These are phyloP conservation scores for Penaeus indicus DNA, from an alignment of 1,140 invertebrate species.

Conservation along the genomic window DNA sequence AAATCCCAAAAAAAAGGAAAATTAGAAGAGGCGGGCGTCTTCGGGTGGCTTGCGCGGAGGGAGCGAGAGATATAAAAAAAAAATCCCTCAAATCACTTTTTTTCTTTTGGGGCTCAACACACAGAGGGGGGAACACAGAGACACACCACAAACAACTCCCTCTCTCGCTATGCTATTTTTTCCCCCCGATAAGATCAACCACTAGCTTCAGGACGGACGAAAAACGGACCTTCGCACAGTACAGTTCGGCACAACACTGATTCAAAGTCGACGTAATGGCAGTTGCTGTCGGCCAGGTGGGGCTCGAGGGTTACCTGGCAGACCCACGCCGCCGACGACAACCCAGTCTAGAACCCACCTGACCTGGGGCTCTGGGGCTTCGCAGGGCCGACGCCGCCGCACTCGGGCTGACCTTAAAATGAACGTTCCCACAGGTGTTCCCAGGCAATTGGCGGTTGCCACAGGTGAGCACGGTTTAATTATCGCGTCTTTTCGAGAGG, in stretches of 20 bases:
- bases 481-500: too few relatives aligned
- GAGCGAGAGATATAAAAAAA: too few relatives aligned
- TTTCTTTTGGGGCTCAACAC: too few relatives aligned
- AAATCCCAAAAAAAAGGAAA: too few relatives aligned
- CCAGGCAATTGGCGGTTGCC: slow-evolving; percentile 12
- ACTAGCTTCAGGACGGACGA: too few relatives aligned
- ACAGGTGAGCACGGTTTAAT: not conserved
- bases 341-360: not conserved
- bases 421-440: slow-evolving; percentile 32
- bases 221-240: not conserved
- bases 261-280: slow-evolving; percentile 18
- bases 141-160: too few relatives aligned
- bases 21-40: too few relatives aligned
- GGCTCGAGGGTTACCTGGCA: not conserved
- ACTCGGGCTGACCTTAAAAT: slow-evolving; percentile 11
- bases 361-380: slow-evolving; percentile 18
- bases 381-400: not conserved
- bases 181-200: too few relatives aligned
- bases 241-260: slow-evolving; percentile 2
- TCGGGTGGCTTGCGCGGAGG: too few relatives aligned
- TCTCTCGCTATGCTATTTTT: too few relatives aligned
- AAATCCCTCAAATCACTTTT: too few relatives aligned
- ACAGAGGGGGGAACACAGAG: too few relatives aligned
- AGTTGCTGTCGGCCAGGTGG: slow-evolving; percentile 26
- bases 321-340: not conserved